These are phyloP conservation scores for Danio albolineatus DNA, from an alignment of 2,797 vertebrate genomes.

Conservation along the genomic window DNA sequence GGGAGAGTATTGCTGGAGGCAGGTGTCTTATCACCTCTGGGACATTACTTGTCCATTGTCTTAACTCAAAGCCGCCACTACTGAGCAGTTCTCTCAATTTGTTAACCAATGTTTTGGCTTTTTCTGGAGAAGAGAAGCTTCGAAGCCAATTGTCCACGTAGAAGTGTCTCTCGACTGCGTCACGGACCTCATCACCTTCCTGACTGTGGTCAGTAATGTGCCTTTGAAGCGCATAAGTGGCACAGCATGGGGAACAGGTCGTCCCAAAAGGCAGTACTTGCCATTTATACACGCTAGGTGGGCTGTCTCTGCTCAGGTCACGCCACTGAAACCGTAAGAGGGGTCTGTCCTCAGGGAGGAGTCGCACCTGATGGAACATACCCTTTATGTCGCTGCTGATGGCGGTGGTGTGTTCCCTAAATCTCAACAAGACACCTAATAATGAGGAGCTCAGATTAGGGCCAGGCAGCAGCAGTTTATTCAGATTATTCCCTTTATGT, in stretches of 20 bases:
- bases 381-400: not conserved
- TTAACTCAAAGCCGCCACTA: slow-evolving; percentile 12
- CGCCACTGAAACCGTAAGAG: not conserved
- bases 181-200: not conserved
- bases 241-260: slow-evolving; percentile 19
- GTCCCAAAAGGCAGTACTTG: slow-evolving; percentile 21
- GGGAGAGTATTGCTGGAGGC: too few species aligned
- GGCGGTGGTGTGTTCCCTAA: not conserved
- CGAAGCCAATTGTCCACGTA: slow-evolving; percentile 11
- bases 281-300: not conserved
- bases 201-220: not conserved
- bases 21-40: too few species aligned
- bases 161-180: not conserved
- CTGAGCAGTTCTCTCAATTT: not conserved
- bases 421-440: not conserved
- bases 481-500: not conserved
- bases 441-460: not conserved
- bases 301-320: not conserved
- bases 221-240: not conserved
- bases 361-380: not conserved
- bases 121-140: not conserved
- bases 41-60: slow-evolving; percentile 9
- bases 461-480: not conserved
- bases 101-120: not conserved
- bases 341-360: not conserved